Conservation (phyloP, 1,140 invertebrate genomes). For the Pomacea maculata region DNA sequence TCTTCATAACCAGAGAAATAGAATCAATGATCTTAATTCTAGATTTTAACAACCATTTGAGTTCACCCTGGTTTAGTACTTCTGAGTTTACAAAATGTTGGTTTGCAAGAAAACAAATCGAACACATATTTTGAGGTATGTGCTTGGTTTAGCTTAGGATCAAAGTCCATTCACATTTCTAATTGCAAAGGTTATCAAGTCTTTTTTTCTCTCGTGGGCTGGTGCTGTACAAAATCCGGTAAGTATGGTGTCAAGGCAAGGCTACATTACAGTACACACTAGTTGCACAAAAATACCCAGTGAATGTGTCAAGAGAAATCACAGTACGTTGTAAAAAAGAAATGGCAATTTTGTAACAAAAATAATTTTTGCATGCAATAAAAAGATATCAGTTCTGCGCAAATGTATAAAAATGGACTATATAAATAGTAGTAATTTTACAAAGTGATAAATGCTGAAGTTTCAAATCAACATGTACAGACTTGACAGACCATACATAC, state of each 20-base stretch:
- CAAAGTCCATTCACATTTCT: not conserved
- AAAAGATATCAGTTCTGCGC: slow-evolving; percentile 25
- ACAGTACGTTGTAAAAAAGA: slow-evolving; percentile 31
- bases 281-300: slow-evolving; percentile 22
- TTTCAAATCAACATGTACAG: slow-evolving; percentile 19
- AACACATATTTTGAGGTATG: slow-evolving; percentile 4
- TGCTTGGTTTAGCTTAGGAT: not conserved
- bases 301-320: slow-evolving; percentile 34
- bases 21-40: no score
- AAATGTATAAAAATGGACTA: slow-evolving; percentile 29
- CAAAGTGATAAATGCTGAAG: slow-evolving; percentile 24
- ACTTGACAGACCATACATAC: slow-evolving; percentile 13
- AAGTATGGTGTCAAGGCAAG: slow-evolving; percentile 16
- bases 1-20: no score
- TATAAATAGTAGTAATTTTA: slow-evolving; percentile 26
- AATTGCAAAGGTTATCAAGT: not conserved
- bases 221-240: not conserved
- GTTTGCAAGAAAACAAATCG: not conserved
- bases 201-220: not conserved
- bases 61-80: no score
- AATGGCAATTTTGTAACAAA: slow-evolving; percentile 28
- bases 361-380: slow-evolving; percentile 31
- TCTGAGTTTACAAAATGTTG: not conserved
- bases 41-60: no score
- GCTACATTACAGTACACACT: slow-evolving; percentile 15